Base-by-base conservation (phyloP, 64 coral and sea anemone genomes). In the Trachythela sp. region DNA sequence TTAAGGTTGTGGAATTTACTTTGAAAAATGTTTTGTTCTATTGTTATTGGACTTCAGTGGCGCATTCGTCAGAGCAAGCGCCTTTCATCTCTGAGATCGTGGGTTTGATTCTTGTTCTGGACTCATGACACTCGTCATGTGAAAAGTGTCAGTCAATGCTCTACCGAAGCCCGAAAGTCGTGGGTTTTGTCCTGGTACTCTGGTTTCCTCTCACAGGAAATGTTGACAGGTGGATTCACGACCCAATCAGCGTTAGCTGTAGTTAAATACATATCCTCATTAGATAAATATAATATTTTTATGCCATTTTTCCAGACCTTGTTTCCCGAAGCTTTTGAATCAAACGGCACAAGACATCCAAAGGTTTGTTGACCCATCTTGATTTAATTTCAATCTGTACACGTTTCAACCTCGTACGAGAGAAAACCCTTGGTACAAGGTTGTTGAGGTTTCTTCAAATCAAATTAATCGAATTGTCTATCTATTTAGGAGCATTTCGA, bases 261-360 rank as follows among this genome's bases (percentile, higher is more conserved):
- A 68, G 59, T 22, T 68, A 22, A 68, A 6, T 6, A 68, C 59
- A 68, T 68, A 8, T n/a, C n/a, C n/a, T 22, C 59, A 68, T 68
- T 8, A 54, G 49, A 0, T 9, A 48, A 54, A 54, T 22, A 35
- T 54, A n/a, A 54, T 43, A 9, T 39, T 38, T 24, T 64, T 70
- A 40, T 41, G 26, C 37, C 83, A 71, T 0, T 83, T 56, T 88
- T 77, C 1, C 37, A 94, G 92, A 94, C 92, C 20, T 84, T 90
- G 89, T 94, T 94, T 87, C 92, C 92, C 36, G 92, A 94, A 54
- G 89, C 92, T 54, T 89, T 84, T 33, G 30, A 83, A 9, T 27
- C 60, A 52, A 39, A 90, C 32, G 30, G 29, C 15, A 40, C 39
- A 13, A 32, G 80, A 85, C 85, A 87, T 14, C 87, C 77, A 32